Conservation (phyloP, 2,888 invertebrate genomes). For the Trachelus stipa region DNA sequence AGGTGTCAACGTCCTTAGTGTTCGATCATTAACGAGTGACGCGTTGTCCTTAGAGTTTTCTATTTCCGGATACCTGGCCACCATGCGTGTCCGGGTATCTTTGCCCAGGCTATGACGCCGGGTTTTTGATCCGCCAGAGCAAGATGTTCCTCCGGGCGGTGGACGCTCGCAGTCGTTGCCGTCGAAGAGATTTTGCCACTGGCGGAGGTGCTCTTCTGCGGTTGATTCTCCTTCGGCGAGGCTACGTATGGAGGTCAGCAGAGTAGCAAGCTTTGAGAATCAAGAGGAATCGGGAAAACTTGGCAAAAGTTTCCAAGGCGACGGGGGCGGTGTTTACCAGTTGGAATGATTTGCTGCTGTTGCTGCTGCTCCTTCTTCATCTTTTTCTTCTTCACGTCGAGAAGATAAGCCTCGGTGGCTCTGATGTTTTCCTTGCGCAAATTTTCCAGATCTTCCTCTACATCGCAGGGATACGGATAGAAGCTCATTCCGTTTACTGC, state of each 20-base stretch:
- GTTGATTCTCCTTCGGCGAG: not conserved
- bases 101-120: constrained; percentile 58
- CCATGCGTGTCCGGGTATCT: constrained; percentile 54
- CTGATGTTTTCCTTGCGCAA: not conserved
- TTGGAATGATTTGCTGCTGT: not conserved
- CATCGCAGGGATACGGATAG: constrained; percentile 49
- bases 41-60: not conserved
- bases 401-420: not conserved
- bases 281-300: not conserved
- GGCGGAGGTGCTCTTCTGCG: not conserved
- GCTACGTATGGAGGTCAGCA: not conserved
- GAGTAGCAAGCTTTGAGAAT: not conserved
- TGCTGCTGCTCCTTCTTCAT: too few species aligned
- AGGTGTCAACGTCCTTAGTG: not conserved
- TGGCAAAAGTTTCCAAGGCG: not conserved
- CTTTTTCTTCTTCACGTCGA: not conserved
- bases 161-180: not conserved
- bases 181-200: not conserved
- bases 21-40: not conserved
- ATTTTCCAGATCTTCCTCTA: constrained; percentile 23
- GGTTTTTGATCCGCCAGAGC: constrained; percentile 53
- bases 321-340: not conserved
- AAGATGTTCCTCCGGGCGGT: constrained; percentile 26
- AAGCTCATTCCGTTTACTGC: constrained; percentile 44
- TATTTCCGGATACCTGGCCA: constrained; percentile 50